Conservation (phyloP, 2,888 invertebrate species). For the Sphaerophoria rueppellii region DNA sequence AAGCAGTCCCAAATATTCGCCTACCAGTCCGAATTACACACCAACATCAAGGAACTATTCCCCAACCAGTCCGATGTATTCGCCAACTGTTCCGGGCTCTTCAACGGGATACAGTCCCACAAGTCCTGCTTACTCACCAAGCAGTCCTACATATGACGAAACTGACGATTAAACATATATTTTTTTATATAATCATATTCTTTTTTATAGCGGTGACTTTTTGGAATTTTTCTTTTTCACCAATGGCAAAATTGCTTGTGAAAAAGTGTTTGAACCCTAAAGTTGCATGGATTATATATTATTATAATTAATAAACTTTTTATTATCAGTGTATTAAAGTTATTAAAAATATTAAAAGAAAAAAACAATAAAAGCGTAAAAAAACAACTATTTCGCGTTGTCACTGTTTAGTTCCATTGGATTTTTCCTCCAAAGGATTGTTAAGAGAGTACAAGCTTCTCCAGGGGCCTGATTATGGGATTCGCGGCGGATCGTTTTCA, state of each 20-base stretch:
- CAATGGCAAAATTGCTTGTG: background rate
- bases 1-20: conserved; percentile 91
- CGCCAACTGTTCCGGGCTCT: conserved; percentile 87
- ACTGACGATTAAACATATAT: conserved; percentile 65
- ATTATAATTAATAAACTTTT: conserved; percentile 16
- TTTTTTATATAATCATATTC: background rate
- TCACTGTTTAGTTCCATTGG: too few relatives aligned
- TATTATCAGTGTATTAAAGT: conserved; percentile 29
- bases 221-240: conserved; percentile 5
- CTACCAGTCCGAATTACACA: conserved; percentile 87
- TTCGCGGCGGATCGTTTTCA: too few relatives aligned
- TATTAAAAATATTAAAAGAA: conserved; percentile 18
- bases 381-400: background rate
- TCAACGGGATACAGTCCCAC: conserved; percentile 88
- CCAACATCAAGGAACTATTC: conserved; percentile 86
- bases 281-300: conserved; percentile 1
- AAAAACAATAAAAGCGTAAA: conserved; percentile 25
- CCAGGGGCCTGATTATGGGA: too few relatives aligned
- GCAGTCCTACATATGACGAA: conserved; percentile 83
- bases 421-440: too few relatives aligned
- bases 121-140: conserved; percentile 87
- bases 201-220: conserved; percentile 2
- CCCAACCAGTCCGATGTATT: conserved; percentile 89
- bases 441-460: too few relatives aligned
- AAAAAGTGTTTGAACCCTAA: conserved; percentile 5